Percentiles rank a stretch among this genome's conserved stretches.
These are phyloP conservation scores for Acrossocheilus fasciatus DNA, from an alignment of 2,797 vertebrate genomes.

Conservation along the genomic window DNA sequence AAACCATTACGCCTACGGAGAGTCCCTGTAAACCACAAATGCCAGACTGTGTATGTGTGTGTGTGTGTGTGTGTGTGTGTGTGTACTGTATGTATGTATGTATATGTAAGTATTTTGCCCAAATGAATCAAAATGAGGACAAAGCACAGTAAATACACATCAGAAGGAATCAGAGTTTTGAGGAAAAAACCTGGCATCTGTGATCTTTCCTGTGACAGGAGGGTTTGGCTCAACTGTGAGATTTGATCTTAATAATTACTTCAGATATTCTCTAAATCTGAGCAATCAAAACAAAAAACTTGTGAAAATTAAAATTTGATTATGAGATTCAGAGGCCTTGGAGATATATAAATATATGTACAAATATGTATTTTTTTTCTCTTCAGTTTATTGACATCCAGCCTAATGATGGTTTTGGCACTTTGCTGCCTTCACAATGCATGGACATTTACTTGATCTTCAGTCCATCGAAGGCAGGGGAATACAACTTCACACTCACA, in stretches of 20 bases:
- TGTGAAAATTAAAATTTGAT: neutral
- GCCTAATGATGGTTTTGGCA: slow-evolving; percentile 89
- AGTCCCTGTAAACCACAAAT: too few species aligned
- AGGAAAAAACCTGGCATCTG: fast-evolving
- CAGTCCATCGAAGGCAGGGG: slow-evolving; percentile 80
- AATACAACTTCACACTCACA: slow-evolving; percentile 83
- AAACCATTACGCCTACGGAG: too few species aligned
- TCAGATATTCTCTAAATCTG: neutral
- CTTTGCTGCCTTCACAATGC: slow-evolving; percentile 87
- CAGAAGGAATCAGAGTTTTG: neutral
- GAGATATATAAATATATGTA: neutral
- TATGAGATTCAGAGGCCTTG: neutral
- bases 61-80: too few species aligned
- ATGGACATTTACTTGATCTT: slow-evolving; percentile 86
- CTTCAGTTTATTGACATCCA: slow-evolving; percentile 89
- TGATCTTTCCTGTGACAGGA: neutral
- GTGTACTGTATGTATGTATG: too few species aligned
- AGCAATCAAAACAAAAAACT: neutral
- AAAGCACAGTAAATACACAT: neutral
- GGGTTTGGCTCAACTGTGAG: too few species aligned
- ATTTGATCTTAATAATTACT: too few species aligned
- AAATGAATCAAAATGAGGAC: neutral
- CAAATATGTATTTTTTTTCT: slow-evolving; percentile 6
- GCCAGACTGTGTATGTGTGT: too few species aligned
- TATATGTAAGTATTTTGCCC: too few species aligned